phyloP scores from a whole-genome alignment of 1,140 invertebrate genomes.

The Sycophila sp. region DNA sequence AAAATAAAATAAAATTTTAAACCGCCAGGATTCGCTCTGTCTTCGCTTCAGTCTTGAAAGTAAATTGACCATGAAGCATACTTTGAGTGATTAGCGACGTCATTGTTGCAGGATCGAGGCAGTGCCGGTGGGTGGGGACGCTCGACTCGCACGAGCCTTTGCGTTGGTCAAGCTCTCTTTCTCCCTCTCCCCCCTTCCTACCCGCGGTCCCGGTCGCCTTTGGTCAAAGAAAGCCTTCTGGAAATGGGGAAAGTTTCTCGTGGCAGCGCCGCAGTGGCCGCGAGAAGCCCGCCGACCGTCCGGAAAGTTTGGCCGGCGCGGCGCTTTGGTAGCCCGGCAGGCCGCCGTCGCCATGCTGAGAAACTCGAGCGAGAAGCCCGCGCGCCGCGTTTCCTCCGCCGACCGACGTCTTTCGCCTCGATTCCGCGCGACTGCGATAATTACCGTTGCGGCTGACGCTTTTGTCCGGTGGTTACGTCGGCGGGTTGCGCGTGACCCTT shows the following conservation, averaged over 20 bases:
- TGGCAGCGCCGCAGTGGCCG: constrained; percentile 42
- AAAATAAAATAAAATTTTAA: no score
- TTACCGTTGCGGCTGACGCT: no score
- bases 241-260: constrained; percentile 56
- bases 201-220: no score
- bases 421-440: constrained; percentile 50
- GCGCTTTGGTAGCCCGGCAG: constrained; percentile 50
- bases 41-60: no score
- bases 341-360: constrained; percentile 47
- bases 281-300: constrained; percentile 38
- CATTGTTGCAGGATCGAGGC: not conserved
- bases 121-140: not conserved
- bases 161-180: constrained; percentile 39
- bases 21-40: no score
- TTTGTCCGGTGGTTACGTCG: no score
- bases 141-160: constrained; percentile 15
- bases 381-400: constrained; percentile 42
- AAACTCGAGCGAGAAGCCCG: constrained; percentile 61
- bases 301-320: constrained; percentile 44
- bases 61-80: no score
- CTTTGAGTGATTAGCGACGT: constrained; percentile 32
- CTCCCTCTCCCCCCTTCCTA: no score
- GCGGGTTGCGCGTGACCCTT: constrained; percentile 52
- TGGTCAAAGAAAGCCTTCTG: constrained; percentile 55
- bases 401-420: constrained; percentile 34